Evolutionary conservation across 2,888 invertebrate genomes (phyloP).

Genomic region (Pterostichus niger): DNA sequence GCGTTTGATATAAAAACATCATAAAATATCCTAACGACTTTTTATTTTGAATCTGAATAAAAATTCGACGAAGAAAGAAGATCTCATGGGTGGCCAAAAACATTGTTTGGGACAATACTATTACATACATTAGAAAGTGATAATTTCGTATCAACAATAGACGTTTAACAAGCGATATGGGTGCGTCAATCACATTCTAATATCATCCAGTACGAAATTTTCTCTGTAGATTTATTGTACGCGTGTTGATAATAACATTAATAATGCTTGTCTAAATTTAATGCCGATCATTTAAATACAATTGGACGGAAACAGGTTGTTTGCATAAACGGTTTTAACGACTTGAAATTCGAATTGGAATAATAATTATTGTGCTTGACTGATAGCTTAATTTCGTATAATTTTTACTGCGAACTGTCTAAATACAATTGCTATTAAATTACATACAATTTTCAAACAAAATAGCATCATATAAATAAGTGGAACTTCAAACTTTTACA

Average conservation of each 20-base stretch:
- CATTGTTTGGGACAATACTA: constrained; percentile 24
- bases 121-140: constrained; percentile 51
- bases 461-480: too few relatives aligned
- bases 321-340: constrained; percentile 52
- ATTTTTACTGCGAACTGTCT: constrained; percentile 38
- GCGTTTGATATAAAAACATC: constrained; percentile 14
- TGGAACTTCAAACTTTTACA: too few relatives aligned
- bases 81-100: constrained; percentile 46
- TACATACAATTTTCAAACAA: too few relatives aligned
- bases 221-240: constrained; percentile 31
- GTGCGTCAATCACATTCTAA: constrained; percentile 33
- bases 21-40: constrained; percentile 37
- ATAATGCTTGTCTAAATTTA: constrained; percentile 53
- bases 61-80: neutral
- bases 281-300: constrained; percentile 52
- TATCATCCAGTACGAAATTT: neutral
- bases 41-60: constrained; percentile 17
- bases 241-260: constrained; percentile 35
- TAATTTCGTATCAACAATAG: constrained; percentile 49
- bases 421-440: neutral
- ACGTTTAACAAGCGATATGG: constrained; percentile 48
- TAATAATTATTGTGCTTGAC: constrained; percentile 29
- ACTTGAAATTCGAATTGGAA: neutral
- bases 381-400: constrained; percentile 43
- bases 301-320: constrained; percentile 57